These are phyloP conservation scores for Liasis olivaceus DNA, from an alignment of 2,797 vertebrate species.

Conservation along the genomic window DNA sequence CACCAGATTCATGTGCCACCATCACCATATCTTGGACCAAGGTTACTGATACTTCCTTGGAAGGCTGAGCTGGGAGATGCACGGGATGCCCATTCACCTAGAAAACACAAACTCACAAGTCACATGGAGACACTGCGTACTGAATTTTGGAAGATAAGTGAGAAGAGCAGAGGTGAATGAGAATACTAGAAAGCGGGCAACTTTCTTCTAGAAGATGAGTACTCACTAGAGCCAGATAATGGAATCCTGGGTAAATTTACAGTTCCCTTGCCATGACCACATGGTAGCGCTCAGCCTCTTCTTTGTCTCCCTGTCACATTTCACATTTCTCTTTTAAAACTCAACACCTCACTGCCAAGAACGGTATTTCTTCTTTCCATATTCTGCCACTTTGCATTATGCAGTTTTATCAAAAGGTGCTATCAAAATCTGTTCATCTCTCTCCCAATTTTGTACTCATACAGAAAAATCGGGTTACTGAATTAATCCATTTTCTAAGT, in stretches of 20 bases:
- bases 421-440: not conserved
- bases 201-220: not conserved
- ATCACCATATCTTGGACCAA: conserved; percentile 56
- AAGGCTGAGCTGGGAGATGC: conserved; percentile 61
- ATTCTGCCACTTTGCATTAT: not conserved
- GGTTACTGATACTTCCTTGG: conserved; percentile 37
- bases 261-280: not conserved
- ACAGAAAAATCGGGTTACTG: not conserved
- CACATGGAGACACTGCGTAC: not conserved
- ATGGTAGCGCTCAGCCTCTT: too few species aligned
- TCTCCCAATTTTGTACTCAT: not conserved
- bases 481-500: not conserved
- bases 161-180: not conserved
- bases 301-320: not conserved
- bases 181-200: not conserved
- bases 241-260: not conserved
- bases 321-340: not conserved
- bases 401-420: not conserved
- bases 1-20: conserved; percentile 53
- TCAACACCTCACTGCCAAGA: too few species aligned
- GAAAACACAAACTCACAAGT: not conserved
- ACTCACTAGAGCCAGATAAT: not conserved
- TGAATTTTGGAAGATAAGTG: not conserved
- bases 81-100: conserved; percentile 72
- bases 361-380: not conserved